Evolutionary conservation across 2,797 vertebrate genomes (phyloP).

Genomic region (Cynodonichthys magdalenae): DNA sequence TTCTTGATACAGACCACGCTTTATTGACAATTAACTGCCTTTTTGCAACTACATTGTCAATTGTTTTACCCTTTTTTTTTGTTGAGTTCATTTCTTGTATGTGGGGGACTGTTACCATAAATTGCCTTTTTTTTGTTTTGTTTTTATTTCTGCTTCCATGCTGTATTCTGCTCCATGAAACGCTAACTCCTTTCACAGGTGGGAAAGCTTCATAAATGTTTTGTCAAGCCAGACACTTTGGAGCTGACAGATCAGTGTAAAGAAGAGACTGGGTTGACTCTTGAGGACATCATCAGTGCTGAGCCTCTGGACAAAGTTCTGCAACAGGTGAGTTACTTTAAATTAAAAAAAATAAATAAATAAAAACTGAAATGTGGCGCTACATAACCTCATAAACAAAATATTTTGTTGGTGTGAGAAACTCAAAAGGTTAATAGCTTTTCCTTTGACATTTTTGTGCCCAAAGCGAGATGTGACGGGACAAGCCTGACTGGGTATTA

Average conservation of each 20-base stretch:
- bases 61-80: conserved; percentile 32
- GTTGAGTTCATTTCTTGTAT: conserved; percentile 41
- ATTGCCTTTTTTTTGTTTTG: neutral
- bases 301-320: conserved; percentile 91
- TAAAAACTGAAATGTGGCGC: too few species aligned
- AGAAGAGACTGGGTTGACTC: conserved; percentile 87
- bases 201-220: conserved; percentile 89
- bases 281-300: conserved; percentile 87
- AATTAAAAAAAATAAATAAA: too few species aligned
- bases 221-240: conserved; percentile 90
- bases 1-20: conserved; percentile 56
- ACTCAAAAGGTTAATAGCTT: conserved; percentile 19
- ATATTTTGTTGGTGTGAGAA: conserved; percentile 1
- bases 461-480: conserved; percentile 45
- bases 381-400: neutral
- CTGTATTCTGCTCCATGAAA: conserved; percentile 60
- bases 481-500: conserved; percentile 30
- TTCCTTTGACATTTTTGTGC: conserved; percentile 32
- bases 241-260: conserved; percentile 90
- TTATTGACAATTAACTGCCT: conserved; percentile 71
- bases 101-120: conserved; percentile 25
- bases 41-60: conserved; percentile 65
- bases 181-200: conserved; percentile 82
- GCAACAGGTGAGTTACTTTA: conserved; percentile 87
- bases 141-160: neutral